Base-by-base conservation (phyloP, 1,140 invertebrate genomes). In the Drosophila azteca region DNA sequence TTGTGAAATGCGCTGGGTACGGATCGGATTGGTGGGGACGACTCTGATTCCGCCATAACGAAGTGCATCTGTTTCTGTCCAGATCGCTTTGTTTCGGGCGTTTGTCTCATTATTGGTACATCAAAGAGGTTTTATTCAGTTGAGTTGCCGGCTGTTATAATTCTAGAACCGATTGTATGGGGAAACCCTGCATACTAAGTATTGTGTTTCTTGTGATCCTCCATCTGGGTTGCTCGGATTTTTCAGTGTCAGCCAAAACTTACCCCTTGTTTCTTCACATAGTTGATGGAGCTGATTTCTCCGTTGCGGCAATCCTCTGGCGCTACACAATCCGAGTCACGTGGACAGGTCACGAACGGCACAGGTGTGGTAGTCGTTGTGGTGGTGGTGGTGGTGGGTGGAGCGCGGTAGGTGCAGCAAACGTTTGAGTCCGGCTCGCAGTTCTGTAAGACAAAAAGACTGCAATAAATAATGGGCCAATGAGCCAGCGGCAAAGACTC, bases 261-360 rank as follows among this genome's bases (percentile, higher is more conserved):
- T 88, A 90, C 88, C 79, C 69, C 76, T 66, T 79, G 71, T 46
- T 85, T 89, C 51, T 82, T 85, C 2, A 90, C 66, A 54, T 89
- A 90, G 60, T 82, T 79, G 17, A 81, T 72, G 45, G 84, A 73
- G 52, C 65, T 72, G 58, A 91, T 91, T 79, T 91, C 90, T 13
- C 90, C 90, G 58, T 79, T 89, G 59, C 75, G 77, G 35, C 90
- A 91, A 39, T 89, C 79, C 48, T 85, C 61, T 0, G 88, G 75
- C 8, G 88, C 58, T 17, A 91, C 90, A 67, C 90, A 91, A 46
- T 90, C 90, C 20, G 79, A 80, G 41, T 91, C 74, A 11, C 71
- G 53, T 41, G 58, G 68, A 66, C 90, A 91, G 22, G 67, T 73
- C 6, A 51, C 75, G 9, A 51, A 87, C 11, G 87, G 87, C 20